These are phyloP conservation scores for Drosophila ercepeae DNA, from an alignment of 1,140 invertebrate genomes.

Conservation along the genomic window DNA sequence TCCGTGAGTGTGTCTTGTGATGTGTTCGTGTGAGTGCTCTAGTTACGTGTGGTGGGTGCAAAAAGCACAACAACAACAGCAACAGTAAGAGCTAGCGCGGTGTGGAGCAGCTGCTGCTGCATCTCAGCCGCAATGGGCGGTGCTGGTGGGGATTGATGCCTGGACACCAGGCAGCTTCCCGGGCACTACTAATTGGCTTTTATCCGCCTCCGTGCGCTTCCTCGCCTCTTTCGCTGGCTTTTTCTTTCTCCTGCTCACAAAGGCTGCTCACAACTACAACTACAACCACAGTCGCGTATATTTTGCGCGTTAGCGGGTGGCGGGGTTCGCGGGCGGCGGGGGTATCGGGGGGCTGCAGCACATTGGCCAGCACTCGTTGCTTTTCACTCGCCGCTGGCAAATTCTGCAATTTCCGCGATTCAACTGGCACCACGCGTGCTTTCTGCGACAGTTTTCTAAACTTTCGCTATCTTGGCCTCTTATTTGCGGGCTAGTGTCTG, in stretches of 20 bases:
- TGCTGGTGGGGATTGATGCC: conserved; percentile 21
- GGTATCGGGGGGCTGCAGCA: conserved; percentile 32
- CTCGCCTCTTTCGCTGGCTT: conserved; percentile 14
- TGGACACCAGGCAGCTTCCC: conserved; percentile 37
- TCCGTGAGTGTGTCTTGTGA: conserved; percentile 2
- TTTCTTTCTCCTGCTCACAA: conserved; percentile 11
- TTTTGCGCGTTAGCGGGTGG: conserved; percentile 40
- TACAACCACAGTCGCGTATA: conserved; percentile 47
- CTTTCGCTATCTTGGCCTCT: conserved; percentile 1
- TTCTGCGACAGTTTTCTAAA: conserved; percentile 2
- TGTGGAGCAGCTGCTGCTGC: conserved; percentile 56
- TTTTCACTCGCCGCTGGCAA: conserved; percentile 34
- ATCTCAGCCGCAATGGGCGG: conserved; percentile 32
- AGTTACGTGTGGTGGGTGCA: conserved; percentile 76
- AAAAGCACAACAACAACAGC: conserved; percentile 66
- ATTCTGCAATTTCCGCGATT: conserved; percentile 33
- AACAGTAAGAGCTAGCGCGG: conserved; percentile 33
- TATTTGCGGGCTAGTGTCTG: conserved; percentile 1
- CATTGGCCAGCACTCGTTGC: conserved; percentile 43
- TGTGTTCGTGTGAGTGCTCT: conserved; percentile 47
- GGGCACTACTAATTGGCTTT: conserved; percentile 35
- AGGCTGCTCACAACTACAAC: conserved; percentile 33
- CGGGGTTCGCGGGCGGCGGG: conserved; percentile 20
- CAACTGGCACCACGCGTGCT: conserved; percentile 1
- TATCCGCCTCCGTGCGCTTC: conserved; percentile 7